Percentiles rank a stretch among this genome's conserved stretches.
Conservation (phyloP, 2,113 vertebrate genomes). For the Balaeniceps rex region DNA sequence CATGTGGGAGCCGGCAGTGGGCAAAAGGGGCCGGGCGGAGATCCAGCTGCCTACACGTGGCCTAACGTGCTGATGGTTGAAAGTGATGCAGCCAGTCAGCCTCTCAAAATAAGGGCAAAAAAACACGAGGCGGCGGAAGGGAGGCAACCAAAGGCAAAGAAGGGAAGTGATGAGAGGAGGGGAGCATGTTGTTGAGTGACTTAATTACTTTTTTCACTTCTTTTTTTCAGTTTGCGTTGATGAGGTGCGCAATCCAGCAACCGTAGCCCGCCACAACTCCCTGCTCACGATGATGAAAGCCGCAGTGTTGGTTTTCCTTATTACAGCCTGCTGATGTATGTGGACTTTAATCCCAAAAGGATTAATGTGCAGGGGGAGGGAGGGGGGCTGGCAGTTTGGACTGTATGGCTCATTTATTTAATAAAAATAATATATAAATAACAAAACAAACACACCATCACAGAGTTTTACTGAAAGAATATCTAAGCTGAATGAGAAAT, state of each 20-base stretch:
- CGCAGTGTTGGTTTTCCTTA: not conserved
- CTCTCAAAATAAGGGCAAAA: not conserved
- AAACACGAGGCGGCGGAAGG: rapidly evolving
- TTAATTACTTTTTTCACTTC: not conserved
- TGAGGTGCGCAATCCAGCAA: not conserved
- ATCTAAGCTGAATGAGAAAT: not conserved
- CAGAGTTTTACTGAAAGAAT: not conserved
- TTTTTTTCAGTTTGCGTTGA: not conserved
- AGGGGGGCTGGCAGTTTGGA: not conserved
- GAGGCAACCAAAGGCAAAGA: not conserved
- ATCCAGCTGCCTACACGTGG: not conserved
- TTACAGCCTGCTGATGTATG: not conserved
- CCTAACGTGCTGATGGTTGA: not conserved
- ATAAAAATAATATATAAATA: not conserved
- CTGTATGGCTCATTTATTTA: not conserved
- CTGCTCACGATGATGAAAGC: not conserved
- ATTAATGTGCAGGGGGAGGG: not conserved
- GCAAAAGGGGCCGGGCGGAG: not conserved
- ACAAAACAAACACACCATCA: not conserved
- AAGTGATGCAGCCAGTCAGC: not conserved
- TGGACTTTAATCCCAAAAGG: not conserved
- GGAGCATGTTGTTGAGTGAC: not conserved
- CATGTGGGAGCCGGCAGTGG: rapidly evolving
- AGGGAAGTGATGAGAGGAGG: not conserved
- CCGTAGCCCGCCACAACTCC: rapidly evolving